phyloP scores from a whole-genome alignment of 2,113 vertebrate genomes.

The Seriola rivoliana region DNA sequence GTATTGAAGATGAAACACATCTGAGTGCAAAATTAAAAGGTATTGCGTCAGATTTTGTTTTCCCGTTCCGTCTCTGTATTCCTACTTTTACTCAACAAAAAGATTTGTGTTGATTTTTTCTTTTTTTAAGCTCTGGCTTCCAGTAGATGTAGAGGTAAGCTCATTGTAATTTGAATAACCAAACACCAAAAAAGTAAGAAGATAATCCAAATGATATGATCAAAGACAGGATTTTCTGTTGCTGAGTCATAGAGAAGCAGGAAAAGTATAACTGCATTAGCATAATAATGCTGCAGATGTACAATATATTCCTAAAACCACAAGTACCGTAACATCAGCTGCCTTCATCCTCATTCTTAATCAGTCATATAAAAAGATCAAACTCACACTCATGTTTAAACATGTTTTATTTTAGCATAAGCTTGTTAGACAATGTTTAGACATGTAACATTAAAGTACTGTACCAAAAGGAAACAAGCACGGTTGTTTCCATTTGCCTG shows the following conservation, averaged over 20 bases:
- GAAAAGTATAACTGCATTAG: neutral
- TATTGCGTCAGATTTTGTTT: neutral
- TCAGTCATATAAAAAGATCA: neutral
- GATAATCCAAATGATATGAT: slow-evolving; percentile 25
- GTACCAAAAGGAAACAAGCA: slow-evolving; percentile 32
- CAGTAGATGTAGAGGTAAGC: slow-evolving; percentile 2
- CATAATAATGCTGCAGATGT: slow-evolving; percentile 3
- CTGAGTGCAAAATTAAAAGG: slow-evolving; percentile 4
- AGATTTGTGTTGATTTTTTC: neutral
- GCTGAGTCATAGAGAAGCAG: slow-evolving; percentile 25
- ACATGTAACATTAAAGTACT: slow-evolving; percentile 44
- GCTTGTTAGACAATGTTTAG: slow-evolving; percentile 60
- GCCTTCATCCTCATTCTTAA: neutral
- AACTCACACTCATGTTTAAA: slow-evolving; percentile 33
- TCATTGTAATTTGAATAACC: slow-evolving; percentile 38
- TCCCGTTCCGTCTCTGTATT: neutral
- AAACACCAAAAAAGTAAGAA: slow-evolving; percentile 13
- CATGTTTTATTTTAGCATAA: slow-evolving; percentile 59
- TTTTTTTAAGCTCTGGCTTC: neutral
- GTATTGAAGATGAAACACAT: neutral
- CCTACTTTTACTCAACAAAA: neutral
- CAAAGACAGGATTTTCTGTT: slow-evolving; percentile 27
- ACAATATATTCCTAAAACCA: neutral
- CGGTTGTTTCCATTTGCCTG: slow-evolving; percentile 6
- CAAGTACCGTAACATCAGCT: neutral